These are phyloP conservation scores for Drosophila fuyamai DNA, from an alignment of 1,140 invertebrate species.

Conservation along the genomic window DNA sequence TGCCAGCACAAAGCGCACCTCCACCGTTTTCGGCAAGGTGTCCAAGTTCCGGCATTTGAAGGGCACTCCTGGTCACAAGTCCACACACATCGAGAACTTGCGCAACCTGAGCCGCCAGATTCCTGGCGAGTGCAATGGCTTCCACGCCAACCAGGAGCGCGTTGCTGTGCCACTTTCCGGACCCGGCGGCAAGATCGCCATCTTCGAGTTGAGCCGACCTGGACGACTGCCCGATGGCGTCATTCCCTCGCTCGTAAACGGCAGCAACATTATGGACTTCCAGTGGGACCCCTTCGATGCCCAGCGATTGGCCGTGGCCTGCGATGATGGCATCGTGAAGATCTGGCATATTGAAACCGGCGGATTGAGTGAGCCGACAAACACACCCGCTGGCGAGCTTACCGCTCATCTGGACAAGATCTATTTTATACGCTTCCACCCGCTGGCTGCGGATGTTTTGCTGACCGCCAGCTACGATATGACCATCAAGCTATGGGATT, in stretches of 20 bases:
- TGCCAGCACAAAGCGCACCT: conserved; percentile 90
- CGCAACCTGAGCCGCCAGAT: conserved; percentile 95
- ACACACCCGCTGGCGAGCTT: conserved; percentile 88
- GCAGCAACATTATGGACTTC: conserved; percentile 95
- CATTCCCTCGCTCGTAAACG: conserved; percentile 94
- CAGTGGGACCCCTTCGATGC: conserved; percentile 96
- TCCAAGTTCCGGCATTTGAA: conserved; percentile 97
- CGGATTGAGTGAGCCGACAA: conserved; percentile 86
- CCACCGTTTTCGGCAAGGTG: conserved; percentile 94
- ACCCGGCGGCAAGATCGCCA: conserved; percentile 94
- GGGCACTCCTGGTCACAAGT: conserved; percentile 95
- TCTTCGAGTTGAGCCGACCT: conserved; percentile 93
- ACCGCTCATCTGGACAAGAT: conserved; percentile 95
- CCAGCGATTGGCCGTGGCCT: conserved; percentile 92
- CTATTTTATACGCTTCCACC: conserved; percentile 96
- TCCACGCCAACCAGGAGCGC: conserved; percentile 93
- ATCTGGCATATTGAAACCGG: conserved; percentile 91
- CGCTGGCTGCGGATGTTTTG: conserved; percentile 93
- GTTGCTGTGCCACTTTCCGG: conserved; percentile 95
- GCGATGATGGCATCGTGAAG: conserved; percentile 95
- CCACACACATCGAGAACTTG: conserved; percentile 96
- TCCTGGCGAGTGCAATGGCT: conserved; percentile 96
- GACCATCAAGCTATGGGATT: conserved; percentile 94
- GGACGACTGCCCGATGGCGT: conserved; percentile 91
- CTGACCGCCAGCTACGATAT: conserved; percentile 95